Percentiles rank a stretch among this genome's conserved stretches.
Conservation (phyloP, 2,797 vertebrate species). For the Anisognathus igniventris region DNA sequence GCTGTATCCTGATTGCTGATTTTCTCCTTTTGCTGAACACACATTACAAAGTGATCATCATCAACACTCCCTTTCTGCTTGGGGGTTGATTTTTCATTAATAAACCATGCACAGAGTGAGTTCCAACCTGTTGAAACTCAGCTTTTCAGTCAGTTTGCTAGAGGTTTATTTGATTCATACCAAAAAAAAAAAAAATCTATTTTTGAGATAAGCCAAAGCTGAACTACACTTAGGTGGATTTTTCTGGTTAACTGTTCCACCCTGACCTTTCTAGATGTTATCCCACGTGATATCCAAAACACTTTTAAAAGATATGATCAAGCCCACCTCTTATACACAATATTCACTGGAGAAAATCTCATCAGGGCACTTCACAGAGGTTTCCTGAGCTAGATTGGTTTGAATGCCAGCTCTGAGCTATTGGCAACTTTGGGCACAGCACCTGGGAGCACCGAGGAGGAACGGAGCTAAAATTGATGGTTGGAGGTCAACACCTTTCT, state of each 20-base stretch:
- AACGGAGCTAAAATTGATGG: not conserved
- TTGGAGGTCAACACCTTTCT: not conserved
- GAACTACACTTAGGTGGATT: not conserved
- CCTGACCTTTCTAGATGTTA: not conserved
- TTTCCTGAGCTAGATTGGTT: not conserved
- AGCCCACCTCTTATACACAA: not conserved
- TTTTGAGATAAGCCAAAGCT: not conserved
- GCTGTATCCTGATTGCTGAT: not conserved
- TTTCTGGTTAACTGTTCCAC: not conserved
- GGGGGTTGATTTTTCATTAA: not conserved
- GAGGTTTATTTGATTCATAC: not conserved
- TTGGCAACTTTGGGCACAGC: not conserved
- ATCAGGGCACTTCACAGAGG: not conserved
- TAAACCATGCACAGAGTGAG: not conserved
- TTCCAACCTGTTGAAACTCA: not conserved
- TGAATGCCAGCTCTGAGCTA: not conserved
- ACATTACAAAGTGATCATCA: not conserved
- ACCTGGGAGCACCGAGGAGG: not conserved
- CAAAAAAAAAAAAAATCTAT: accelerated
- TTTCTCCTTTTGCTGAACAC: not conserved
- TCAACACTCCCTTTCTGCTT: not conserved
- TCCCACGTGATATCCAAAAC: accelerated
- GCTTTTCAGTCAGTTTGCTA: not conserved
- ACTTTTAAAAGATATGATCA: not conserved
- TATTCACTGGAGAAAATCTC: not conserved